These are phyloP conservation scores for Mechanitis messenoides DNA, from an alignment of 2,888 invertebrate genomes.

Conservation along the genomic window DNA sequence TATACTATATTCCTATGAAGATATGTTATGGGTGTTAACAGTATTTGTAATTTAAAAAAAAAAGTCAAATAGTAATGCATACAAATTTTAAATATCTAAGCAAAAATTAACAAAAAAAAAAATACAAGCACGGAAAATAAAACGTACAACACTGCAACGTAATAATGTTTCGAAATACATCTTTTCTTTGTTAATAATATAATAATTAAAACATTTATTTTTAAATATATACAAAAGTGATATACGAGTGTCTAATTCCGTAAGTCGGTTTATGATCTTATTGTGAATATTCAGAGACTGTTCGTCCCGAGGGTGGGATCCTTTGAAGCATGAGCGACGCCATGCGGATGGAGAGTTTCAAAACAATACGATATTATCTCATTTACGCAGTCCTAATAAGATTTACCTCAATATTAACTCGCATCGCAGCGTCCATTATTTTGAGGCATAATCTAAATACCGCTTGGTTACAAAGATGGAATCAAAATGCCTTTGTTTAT, in stretches of 20 bases:
- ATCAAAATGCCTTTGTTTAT: conserved; percentile 1
- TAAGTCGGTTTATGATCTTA: conserved; percentile 70
- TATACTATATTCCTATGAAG: too few relatives aligned
- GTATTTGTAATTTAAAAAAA: too few relatives aligned
- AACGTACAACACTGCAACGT: too few relatives aligned
- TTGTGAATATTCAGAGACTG: conserved; percentile 70
- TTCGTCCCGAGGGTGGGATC: conserved; percentile 67
- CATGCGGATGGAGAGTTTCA: conserved; percentile 69
- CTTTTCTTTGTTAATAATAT: too few relatives aligned
- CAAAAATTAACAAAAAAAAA: too few relatives aligned
- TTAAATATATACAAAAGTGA: not conserved
- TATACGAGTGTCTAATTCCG: conserved; percentile 51
- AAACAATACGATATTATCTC: conserved; percentile 76
- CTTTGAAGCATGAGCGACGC: conserved; percentile 72
- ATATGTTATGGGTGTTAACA: too few relatives aligned
- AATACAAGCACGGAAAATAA: too few relatives aligned
- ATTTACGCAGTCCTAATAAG: conserved; percentile 74
- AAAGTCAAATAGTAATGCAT: too few relatives aligned
- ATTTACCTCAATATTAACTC: conserved; percentile 75
- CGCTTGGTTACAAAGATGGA: conserved; percentile 35
- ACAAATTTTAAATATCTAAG: too few relatives aligned
- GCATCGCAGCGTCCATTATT: conserved; percentile 73
- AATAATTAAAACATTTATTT: too few relatives aligned
- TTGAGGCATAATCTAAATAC: conserved; percentile 66
- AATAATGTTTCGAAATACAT: too few relatives aligned